Percentiles rank a stretch among this genome's conserved stretches.
phyloP scores from a whole-genome alignment of 1,140 invertebrate genomes.

The Sesamia nonagrioides region DNA sequence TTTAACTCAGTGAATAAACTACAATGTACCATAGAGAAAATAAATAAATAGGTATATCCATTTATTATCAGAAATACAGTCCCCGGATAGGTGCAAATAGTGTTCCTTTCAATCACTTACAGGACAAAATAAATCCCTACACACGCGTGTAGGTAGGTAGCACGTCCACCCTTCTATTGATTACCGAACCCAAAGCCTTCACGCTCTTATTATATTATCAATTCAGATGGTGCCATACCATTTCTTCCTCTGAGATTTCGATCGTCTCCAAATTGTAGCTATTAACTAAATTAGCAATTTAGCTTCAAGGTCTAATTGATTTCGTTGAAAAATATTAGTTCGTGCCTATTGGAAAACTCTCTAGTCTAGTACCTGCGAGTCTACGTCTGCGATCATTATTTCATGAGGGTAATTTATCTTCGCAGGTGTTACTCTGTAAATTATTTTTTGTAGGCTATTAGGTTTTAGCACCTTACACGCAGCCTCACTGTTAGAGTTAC shows the following conservation, averaged over 20 bases:
- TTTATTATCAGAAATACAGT: too few relatives aligned
- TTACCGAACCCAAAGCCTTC: background rate
- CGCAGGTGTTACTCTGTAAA: slow-evolving; percentile 12
- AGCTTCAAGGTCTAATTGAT: slow-evolving; percentile 40
- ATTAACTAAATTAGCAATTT: slow-evolving; percentile 53
- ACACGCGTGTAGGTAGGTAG: too few relatives aligned
- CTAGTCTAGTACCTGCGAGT: background rate
- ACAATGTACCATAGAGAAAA: too few relatives aligned
- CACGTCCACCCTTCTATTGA: background rate
- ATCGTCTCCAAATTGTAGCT: slow-evolving; percentile 46
- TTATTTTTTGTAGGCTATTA: slow-evolving; percentile 26
- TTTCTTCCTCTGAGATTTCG: slow-evolving; percentile 9
- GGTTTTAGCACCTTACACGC: slow-evolving; percentile 16
- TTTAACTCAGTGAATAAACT: too few relatives aligned
- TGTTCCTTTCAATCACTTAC: too few relatives aligned
- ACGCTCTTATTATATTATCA: slow-evolving; percentile 33
- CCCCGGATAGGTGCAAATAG: too few relatives aligned
- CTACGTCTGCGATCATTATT: slow-evolving; percentile 10
- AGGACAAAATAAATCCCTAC: too few relatives aligned
- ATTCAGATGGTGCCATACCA: slow-evolving; percentile 43
- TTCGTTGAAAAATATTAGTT: slow-evolving; percentile 34
- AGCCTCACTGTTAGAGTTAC: slow-evolving; percentile 4
- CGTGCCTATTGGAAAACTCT: slow-evolving; percentile 34
- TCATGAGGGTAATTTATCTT: slow-evolving; percentile 34
- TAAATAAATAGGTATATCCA: too few relatives aligned